phyloP scores from a whole-genome alignment of 23 tunicate genomes.

The Styela plicata region DNA sequence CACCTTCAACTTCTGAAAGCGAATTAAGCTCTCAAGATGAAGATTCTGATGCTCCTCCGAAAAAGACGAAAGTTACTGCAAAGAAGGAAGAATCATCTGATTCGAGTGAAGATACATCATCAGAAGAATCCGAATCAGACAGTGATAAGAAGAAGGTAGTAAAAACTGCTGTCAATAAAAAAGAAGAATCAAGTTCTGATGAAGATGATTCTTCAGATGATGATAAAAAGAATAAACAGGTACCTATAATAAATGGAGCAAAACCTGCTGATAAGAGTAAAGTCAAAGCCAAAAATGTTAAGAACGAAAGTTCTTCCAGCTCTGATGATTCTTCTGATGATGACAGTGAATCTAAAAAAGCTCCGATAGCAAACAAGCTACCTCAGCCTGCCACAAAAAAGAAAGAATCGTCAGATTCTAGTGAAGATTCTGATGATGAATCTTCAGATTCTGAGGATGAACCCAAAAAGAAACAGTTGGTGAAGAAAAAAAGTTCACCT shows the following conservation, averaged over 20 bases:
- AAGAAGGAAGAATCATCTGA: slow-evolving; percentile 1
- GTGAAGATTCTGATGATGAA: background rate
- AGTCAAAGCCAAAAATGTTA: no score
- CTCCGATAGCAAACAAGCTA: background rate
- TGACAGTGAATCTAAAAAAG: background rate
- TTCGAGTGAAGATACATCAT: slow-evolving; percentile 4
- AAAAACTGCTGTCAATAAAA: background rate
- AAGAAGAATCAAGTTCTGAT: no score
- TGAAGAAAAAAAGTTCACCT: background rate
- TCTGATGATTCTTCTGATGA: background rate
- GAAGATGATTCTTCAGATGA: background rate
- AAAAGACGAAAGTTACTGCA: background rate
- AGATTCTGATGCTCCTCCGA: background rate
- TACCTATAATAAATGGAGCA: background rate
- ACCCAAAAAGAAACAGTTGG: background rate
- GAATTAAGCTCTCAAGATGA: slow-evolving; percentile 5
- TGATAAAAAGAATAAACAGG: background rate
- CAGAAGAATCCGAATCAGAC: slow-evolving; percentile 20
- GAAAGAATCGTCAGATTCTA: background rate
- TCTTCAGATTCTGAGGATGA: background rate
- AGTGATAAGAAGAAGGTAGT: slow-evolving; percentile 11
- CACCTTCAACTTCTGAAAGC: slow-evolving; percentile 9
- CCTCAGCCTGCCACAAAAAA: background rate
- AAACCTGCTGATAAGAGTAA: background rate
- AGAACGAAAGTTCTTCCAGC: background rate